Conservation (phyloP, 2,113 vertebrate species). For the Pitta sordida region DNA sequence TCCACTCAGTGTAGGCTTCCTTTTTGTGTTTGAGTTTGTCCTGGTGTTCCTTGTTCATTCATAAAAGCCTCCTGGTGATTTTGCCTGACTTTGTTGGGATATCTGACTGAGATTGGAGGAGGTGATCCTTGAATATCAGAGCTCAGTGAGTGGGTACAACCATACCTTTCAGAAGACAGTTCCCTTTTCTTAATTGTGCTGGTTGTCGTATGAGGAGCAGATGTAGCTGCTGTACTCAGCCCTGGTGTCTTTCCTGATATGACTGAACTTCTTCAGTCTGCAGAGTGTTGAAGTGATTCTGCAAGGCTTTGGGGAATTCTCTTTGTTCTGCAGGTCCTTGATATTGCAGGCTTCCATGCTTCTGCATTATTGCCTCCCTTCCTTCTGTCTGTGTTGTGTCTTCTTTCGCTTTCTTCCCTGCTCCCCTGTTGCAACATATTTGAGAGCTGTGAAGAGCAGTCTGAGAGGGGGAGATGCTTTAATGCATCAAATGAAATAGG, state of each 20-base stretch:
- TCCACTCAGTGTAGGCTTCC: not conserved
- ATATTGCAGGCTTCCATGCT: not conserved
- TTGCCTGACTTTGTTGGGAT: not conserved
- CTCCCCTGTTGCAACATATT: not conserved
- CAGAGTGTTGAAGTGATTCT: not conserved
- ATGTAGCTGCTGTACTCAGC: not conserved
- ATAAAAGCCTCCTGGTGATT: not conserved
- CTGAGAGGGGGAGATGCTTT: not conserved
- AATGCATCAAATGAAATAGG: not conserved
- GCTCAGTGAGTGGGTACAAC: too few relatives aligned
- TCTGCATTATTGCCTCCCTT: accelerated
- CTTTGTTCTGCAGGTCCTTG: not conserved
- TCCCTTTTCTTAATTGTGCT: not conserved
- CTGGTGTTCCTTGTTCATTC: not conserved
- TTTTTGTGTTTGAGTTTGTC: not conserved
- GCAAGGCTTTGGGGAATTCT: not conserved
- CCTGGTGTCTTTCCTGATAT: not conserved
- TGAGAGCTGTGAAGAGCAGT: not conserved
- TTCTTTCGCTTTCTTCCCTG: not conserved
- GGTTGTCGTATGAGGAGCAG: not conserved
- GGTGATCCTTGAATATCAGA: not conserved
- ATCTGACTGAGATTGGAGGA: not conserved
- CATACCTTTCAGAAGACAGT: not conserved
- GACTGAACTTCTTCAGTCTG: not conserved
- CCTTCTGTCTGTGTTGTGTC: not conserved